A percentile compares a stretch with the other conserved stretches of the same genome.
Evolutionary conservation across 2,113 vertebrate species (phyloP).

Genomic region (Colossoma macropomum): DNA sequence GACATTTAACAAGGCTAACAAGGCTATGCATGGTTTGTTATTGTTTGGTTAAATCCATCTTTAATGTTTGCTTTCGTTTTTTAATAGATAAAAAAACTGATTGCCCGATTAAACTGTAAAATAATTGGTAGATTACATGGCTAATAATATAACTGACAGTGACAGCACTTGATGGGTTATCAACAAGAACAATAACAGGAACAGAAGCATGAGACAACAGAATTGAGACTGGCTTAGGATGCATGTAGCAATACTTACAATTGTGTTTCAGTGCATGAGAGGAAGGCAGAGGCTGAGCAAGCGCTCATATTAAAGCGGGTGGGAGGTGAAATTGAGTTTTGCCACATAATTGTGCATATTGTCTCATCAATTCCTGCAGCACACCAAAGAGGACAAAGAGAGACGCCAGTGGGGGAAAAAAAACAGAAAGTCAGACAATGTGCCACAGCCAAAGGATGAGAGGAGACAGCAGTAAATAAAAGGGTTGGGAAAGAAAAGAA

Average conservation of each 20-base stretch:
- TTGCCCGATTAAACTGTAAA: too few species aligned
- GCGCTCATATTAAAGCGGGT: neutral
- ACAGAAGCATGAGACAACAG: neutral
- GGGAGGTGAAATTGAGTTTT: conserved; percentile 61
- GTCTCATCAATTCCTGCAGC: conserved; percentile 61
- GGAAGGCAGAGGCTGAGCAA: neutral
- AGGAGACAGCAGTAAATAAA: conserved; percentile 22
- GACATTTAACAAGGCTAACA: too few species aligned
- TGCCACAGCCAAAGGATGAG: conserved; percentile 8
- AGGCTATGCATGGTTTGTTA: too few species aligned
- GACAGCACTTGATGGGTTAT: neutral
- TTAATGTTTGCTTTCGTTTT: too few species aligned
- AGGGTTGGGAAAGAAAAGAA: neutral
- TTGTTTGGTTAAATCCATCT: too few species aligned
- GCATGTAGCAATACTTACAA: neutral
- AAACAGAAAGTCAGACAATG: conserved; percentile 2
- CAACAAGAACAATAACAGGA: neutral
- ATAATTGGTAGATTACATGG: too few species aligned
- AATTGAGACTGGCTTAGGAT: neutral
- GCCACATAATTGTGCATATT: conserved; percentile 63
- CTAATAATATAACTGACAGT: too few species aligned
- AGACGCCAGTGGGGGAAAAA: conserved; percentile 1
- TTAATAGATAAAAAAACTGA: too few species aligned
- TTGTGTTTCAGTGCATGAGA: neutral
- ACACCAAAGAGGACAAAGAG: conserved; percentile 1